These are phyloP conservation scores for Arvicanthis niloticus DNA, from an alignment of 2,113 vertebrate species.

Conservation along the genomic window DNA sequence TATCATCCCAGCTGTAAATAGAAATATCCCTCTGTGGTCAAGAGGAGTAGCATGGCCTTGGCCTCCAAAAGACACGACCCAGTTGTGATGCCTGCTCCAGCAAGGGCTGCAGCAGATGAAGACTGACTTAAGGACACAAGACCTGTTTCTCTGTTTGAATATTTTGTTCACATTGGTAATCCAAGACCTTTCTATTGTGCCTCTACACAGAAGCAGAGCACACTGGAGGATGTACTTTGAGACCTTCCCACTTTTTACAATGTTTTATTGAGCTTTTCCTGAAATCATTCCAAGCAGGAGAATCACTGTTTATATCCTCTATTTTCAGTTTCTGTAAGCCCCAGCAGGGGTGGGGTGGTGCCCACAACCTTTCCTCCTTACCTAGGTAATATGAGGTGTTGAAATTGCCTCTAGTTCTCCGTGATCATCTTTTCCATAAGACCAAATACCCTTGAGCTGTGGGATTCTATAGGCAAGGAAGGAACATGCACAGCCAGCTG, in stretches of 20 bases:
- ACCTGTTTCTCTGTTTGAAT: background rate
- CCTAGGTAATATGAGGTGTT: background rate
- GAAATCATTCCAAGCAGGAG: background rate
- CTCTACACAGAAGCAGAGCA: slow-evolving; percentile 13
- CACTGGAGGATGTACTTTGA: background rate
- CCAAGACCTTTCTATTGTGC: background rate
- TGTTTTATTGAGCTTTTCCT: background rate
- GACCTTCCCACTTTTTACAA: background rate
- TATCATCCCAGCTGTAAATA: slow-evolving; percentile 87
- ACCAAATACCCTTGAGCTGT: background rate
- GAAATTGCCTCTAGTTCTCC: background rate
- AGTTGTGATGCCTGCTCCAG: slow-evolving; percentile 47
- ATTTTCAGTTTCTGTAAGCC: background rate
- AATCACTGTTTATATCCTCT: background rate
- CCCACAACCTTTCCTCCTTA: background rate
- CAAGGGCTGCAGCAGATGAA: slow-evolving; percentile 19
- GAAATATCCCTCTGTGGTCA: slow-evolving; percentile 84
- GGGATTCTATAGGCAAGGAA: background rate
- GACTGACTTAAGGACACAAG: background rate
- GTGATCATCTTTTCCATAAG: background rate
- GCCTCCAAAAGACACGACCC: slow-evolving; percentile 76
- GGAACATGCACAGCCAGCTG: background rate
- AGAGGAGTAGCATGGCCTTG: slow-evolving; percentile 70
- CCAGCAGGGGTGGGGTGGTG: background rate
- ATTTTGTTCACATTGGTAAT: background rate